Conservation (phyloP, 2,888 invertebrate species). For the Apamea crenata region DNA sequence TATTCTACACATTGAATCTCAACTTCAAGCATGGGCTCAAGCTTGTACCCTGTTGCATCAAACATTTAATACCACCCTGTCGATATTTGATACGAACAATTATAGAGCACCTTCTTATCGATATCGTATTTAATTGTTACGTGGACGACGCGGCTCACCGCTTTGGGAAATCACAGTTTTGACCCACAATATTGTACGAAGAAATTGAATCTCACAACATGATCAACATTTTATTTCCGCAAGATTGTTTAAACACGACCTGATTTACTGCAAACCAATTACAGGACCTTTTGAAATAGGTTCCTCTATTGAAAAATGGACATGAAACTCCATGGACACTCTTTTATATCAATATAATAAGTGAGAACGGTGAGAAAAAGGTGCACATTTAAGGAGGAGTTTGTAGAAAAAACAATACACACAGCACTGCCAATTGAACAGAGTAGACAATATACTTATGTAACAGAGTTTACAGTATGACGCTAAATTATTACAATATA, state of each 20-base stretch:
- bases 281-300: background rate
- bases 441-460: background rate
- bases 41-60: background rate
- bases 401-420: background rate
- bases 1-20: background rate
- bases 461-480: background rate
- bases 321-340: background rate
- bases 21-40: background rate
- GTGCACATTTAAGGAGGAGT: background rate
- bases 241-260: slow-evolving; percentile 13
- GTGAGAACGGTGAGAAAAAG: background rate
- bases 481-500: background rate
- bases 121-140: slow-evolving; percentile 13
- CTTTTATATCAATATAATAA: background rate
- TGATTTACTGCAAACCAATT: background rate
- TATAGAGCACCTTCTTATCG: background rate
- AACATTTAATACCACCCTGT: background rate
- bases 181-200: slow-evolving; percentile 8
- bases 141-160: slow-evolving; percentile 2
- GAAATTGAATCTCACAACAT: background rate
- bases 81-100: slow-evolving; percentile 11
- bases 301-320: background rate
- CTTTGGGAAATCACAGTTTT: slow-evolving; percentile 51
- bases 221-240: slow-evolving; percentile 11
- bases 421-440: background rate